Percentiles rank a stretch among this genome's conserved stretches.
Evolutionary conservation across 2,113 vertebrate genomes (phyloP).

Genomic region (Sula dactylatra): DNA sequence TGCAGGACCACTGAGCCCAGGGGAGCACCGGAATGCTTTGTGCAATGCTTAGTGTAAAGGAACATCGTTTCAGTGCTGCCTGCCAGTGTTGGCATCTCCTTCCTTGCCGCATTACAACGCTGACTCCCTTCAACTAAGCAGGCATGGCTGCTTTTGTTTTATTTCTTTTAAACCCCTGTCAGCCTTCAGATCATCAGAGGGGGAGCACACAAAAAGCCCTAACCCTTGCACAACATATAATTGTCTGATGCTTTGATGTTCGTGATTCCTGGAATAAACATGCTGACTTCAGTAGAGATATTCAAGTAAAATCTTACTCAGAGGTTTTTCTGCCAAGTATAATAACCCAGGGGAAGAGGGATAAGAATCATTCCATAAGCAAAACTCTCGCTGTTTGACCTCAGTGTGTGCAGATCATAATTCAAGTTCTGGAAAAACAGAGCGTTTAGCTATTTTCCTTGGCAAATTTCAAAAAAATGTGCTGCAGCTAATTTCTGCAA

Average conservation of each 20-base stretch:
- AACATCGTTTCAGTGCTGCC: not conserved
- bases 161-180: not conserved
- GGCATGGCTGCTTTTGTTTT: not conserved
- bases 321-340: slow-evolving; percentile 64
- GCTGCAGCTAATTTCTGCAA: slow-evolving; percentile 62
- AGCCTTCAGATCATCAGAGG: not conserved
- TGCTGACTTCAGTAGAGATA: slow-evolving; percentile 63
- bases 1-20: not conserved
- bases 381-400: slow-evolving; percentile 61
- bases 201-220: not conserved
- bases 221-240: slow-evolving; percentile 42
- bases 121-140: fast-evolving
- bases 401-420: slow-evolving; percentile 61
- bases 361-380: slow-evolving; percentile 66
- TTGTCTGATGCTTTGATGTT: slow-evolving; percentile 50
- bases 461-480: slow-evolving; percentile 63
- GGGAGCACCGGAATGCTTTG: fast-evolving
- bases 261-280: slow-evolving; percentile 48
- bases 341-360: slow-evolving; percentile 66
- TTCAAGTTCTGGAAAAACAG: slow-evolving; percentile 68
- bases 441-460: slow-evolving; percentile 64
- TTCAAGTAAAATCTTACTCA: slow-evolving; percentile 69
- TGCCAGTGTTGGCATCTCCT: not conserved
- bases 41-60: not conserved
- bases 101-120: fast-evolving